Percentiles rank a stretch among this genome's conserved stretches.
These are phyloP conservation scores for Dendropsophus ebraccatus DNA, from an alignment of 2,113 vertebrate species.

Conservation along the genomic window DNA sequence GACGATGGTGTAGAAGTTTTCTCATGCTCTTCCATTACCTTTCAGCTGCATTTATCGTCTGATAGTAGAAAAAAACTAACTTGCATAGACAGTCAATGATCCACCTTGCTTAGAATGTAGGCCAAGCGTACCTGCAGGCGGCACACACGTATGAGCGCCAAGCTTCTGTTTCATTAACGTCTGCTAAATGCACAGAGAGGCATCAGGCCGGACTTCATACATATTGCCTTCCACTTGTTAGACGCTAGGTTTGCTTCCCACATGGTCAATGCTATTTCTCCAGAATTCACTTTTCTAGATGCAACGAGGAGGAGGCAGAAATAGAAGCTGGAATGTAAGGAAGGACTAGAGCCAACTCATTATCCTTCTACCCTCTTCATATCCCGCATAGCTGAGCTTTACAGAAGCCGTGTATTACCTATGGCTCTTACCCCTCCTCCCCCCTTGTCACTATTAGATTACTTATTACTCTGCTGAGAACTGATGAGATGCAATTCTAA, in stretches of 20 bases:
- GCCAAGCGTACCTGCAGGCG: slow-evolving; percentile 42
- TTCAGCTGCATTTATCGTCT: not conserved
- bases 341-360: not conserved
- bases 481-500: too few species aligned
- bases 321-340: not conserved
- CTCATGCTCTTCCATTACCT: not conserved
- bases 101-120: slow-evolving; percentile 7
- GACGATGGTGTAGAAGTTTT: not conserved
- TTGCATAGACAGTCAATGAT: slow-evolving; percentile 28
- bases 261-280: not conserved
- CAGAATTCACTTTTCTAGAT: too few species aligned
- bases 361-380: not conserved
- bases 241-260: not conserved
- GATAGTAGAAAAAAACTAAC: not conserved
- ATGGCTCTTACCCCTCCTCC: not conserved
- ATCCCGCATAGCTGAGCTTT: not conserved
- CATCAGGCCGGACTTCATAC: not conserved
- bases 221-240: not conserved
- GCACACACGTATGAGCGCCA: not conserved
- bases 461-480: too few species aligned
- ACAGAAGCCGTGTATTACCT: not conserved
- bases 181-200: not conserved
- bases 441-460: too few species aligned
- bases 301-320: not conserved
- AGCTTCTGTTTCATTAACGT: slow-evolving; percentile 25